Base-by-base conservation (phyloP, 2,888 invertebrate species). In the Acleris laterana region DNA sequence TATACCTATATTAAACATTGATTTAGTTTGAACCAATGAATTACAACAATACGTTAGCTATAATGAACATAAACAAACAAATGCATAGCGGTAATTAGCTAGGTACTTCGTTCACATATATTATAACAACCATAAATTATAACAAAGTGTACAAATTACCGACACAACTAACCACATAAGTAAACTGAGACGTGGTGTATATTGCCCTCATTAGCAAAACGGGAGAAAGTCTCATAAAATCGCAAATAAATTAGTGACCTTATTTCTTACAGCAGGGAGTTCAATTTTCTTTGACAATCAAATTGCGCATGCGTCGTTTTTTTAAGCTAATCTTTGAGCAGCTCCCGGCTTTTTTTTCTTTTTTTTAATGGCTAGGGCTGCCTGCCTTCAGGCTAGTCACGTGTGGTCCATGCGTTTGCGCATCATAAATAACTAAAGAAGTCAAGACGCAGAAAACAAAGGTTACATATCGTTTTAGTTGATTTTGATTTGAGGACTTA, bases 171-270 rank as follows among this genome's bases (percentile, higher is more conserved):
- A 22, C 60, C 42, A 55, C 55, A 51, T 46, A 11, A 57, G 17
- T 44, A 63, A 46, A 57, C 51, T 63, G 63, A 63, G 63, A 63
- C 57, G 63, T 46, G n/a, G 28, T 1, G 20, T 46, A 57, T 63
- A 63, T n/a, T n/a, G n/a, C n/a, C n/a, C n/a, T n/a, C n/a, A n/a
- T n/a, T n/a, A n/a, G n/a, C n/a, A n/a, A n/a, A n/a, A n/a, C n/a
- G n/a, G n/a, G n/a, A n/a, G n/a, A n/a, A n/a, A n/a, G n/a, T n/a
- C n/a, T n/a, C n/a, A n/a, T n/a, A n/a, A n/a, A n/a, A n/a, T n/a
- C n/a, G n/a, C n/a, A n/a, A n/a, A n/a, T n/a, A n/a, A n/a, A n/a
- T n/a, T n/a, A n/a, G n/a, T n/a, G n/a, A n/a, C n/a, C n/a, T n/a
- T n/a, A n/a, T n/a, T n/a, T n/a, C n/a, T n/a, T n/a, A n/a, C n/a